Conservation (phyloP, 1,140 invertebrate genomes). For the Drosophila persimilis region DNA sequence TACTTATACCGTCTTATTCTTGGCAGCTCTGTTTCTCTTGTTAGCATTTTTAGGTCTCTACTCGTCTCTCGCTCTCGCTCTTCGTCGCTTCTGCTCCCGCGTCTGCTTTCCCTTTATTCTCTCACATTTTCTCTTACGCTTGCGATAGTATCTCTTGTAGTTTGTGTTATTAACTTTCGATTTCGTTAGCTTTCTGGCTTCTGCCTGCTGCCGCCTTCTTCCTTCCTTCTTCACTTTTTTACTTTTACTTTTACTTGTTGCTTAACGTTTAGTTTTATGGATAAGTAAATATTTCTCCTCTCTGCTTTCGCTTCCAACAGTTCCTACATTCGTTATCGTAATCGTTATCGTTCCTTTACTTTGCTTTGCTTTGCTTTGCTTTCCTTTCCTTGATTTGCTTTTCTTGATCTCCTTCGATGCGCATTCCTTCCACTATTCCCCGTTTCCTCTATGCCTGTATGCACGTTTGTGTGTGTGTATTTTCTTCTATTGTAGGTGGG, state of each 20-base stretch:
- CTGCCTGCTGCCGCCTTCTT: too few species aligned
- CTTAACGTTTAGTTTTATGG: constrained; percentile 7
- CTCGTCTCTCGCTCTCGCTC: too few species aligned
- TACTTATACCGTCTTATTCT: too few species aligned
- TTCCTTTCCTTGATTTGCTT: constrained; percentile 60
- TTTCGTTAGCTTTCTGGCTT: neutral
- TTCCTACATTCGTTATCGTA: too few species aligned
- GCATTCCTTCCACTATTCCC: constrained; percentile 10
- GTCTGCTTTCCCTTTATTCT: neutral
- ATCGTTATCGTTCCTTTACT: too few species aligned
- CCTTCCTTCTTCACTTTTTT: constrained; percentile 1
- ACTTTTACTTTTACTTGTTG: neutral
- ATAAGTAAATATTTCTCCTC: constrained; percentile 80
- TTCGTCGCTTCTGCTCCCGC: constrained; percentile 3
- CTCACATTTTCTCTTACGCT: neutral
- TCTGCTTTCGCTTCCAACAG: constrained; percentile 61
- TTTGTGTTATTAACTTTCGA: neutral
- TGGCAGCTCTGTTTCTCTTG: too few species aligned
- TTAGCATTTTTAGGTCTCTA: too few species aligned
- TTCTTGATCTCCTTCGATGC: neutral
- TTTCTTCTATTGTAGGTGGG: constrained; percentile 1
- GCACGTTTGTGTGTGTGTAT: constrained; percentile 24
- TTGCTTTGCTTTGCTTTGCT: too few species aligned
- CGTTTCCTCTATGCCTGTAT: constrained; percentile 17
- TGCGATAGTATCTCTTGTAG: neutral